phyloP scores from a whole-genome alignment of 2,113 vertebrate genomes.

The Paracanthobrama guichenoti region DNA sequence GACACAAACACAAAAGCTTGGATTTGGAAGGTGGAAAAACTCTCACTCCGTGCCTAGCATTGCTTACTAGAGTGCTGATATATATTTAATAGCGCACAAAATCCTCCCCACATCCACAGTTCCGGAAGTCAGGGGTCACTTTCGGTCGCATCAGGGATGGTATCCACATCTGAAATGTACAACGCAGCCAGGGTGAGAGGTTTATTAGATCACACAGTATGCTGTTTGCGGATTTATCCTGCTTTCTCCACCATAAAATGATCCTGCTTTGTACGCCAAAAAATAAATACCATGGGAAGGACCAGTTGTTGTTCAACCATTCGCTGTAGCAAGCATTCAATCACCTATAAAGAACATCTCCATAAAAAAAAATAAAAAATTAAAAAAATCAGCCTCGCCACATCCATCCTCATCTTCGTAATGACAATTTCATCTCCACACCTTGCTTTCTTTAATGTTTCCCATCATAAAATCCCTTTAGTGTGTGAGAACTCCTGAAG shows the following conservation, averaged over 20 bases:
- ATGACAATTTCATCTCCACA: conserved; percentile 81
- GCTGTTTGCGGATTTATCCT: conserved; percentile 16
- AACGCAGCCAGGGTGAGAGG: not conserved
- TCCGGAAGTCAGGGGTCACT: conserved; percentile 17
- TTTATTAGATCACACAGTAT: not conserved
- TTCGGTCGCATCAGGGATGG: conserved; percentile 11
- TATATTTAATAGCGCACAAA: conserved; percentile 44
- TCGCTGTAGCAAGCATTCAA: conserved; percentile 67
- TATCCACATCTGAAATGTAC: conserved; percentile 24
- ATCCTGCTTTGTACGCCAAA: not conserved
- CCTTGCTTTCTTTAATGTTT: conserved; percentile 89
- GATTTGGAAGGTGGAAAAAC: not conserved
- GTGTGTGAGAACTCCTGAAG: conserved; percentile 88
- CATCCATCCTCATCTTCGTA: conserved; percentile 67
- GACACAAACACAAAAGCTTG: conserved; percentile 1
- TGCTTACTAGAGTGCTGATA: conserved; percentile 42
- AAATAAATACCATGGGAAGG: not conserved
- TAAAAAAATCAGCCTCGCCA: conserved; percentile 72
- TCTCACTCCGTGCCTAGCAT: conserved; percentile 6
- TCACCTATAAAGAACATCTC: conserved; percentile 70
- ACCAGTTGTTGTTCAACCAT: conserved; percentile 68
- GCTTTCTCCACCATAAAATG: not conserved
- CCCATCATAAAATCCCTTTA: conserved; percentile 86
- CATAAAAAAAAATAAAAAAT: conserved; percentile 54
- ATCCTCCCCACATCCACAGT: not conserved